These are phyloP conservation scores for Peribatodes rhomboidaria DNA, from an alignment of 2,888 invertebrate genomes.

Conservation along the genomic window DNA sequence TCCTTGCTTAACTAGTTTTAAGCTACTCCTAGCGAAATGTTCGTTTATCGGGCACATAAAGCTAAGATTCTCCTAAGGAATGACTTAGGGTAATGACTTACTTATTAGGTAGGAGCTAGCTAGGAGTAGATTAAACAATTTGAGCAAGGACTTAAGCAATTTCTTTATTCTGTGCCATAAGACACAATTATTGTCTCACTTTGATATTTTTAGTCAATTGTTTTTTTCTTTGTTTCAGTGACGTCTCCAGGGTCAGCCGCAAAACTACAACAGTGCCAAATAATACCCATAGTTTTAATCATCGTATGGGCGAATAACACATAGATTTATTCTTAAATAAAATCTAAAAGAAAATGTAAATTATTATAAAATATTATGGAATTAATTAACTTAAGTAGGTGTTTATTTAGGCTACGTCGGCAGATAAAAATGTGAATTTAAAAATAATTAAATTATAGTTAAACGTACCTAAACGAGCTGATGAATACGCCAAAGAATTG, in stretches of 20 bases:
- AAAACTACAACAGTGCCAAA: constrained; percentile 74
- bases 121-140: no score
- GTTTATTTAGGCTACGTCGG: constrained; percentile 72
- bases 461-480: constrained; percentile 79
- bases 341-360: constrained; percentile 43
- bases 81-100: no score
- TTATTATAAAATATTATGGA: constrained; percentile 55
- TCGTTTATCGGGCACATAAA: no score
- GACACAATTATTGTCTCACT: no score
- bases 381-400: constrained; percentile 66
- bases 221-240: constrained; percentile 66
- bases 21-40: no score
- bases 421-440: constrained; percentile 73
- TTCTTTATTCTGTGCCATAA: no score
- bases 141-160: no score
- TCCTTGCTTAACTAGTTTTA: no score
- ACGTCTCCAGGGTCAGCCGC: constrained; percentile 80
- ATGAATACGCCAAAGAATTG: constrained; percentile 82
- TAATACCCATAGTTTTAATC: constrained; percentile 69
- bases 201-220: not conserved
- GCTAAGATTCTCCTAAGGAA: no score
- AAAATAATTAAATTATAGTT: constrained; percentile 63
- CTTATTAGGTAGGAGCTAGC: no score
- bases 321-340: constrained; percentile 58
- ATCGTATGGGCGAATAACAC: constrained; percentile 77